Base-by-base conservation (phyloP, 2,797 vertebrate species). In the Hoplostethus atlanticus region DNA sequence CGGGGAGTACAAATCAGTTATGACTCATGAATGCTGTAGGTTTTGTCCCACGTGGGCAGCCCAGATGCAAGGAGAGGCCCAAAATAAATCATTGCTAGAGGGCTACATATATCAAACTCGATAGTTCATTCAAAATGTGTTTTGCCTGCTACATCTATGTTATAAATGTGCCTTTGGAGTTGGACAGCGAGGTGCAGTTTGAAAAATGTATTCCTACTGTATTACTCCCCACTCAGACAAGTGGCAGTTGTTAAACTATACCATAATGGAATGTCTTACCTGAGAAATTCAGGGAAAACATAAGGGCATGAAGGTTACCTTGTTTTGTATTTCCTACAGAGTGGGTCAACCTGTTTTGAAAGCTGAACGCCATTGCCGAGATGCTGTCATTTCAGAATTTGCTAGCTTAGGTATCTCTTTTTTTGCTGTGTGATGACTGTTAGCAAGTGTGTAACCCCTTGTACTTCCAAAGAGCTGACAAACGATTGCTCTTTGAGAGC, bases 41-140 rank as follows among this genome's bases (percentile, higher is more conserved):
- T 87, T 89, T 84, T 64, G 71, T 87, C 84, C 82, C 85, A 79
- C 64, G 61, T 73, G 82, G 67, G 78, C 78, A 68, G 62, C 34
- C 67, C 71, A 63, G 70, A 88, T 80, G 72, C 70, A 81, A 84
- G 40, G 68, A 83, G 76, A 79, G 65, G 70, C 80, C 90, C 69
- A 81, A 87, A 92, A 93, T 91, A 92, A 91, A 91, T 90, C 87
- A 86, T 59, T 57, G 84, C 82, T 80, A 12, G 54, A 79, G 86
- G 87, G 84, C 75, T 75, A 83, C 89, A 89, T 90, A 84, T 57
- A 92, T 91, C 86, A 91, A 81, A 92, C 77, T 81, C 73, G 38
- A 68, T 60, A 83, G 71, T 91, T 91, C 80, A 86, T 91, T 91
- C 84, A 84, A 82, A 89, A 85, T 86, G 79, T 80, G 71, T 90